Base-by-base conservation (phyloP, 2,888 invertebrate genomes). In the Hoplodrina blanda region DNA sequence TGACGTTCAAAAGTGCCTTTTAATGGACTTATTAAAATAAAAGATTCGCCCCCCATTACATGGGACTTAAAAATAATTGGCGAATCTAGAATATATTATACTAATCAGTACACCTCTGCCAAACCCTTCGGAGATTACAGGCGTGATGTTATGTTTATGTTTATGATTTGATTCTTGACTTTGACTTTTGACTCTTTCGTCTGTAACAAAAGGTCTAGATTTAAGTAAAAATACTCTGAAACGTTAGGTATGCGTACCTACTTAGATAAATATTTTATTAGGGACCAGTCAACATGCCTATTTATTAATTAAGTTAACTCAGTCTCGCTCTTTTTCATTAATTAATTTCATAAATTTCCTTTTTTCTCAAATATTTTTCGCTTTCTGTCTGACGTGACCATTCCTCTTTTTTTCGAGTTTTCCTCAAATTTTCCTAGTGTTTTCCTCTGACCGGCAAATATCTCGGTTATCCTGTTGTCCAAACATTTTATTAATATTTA, bases 401-500 rank as follows among this genome's bases (percentile, higher is more conserved):
- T 55, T 33, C 10, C 52, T 8, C 4, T 2, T 52, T 44, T 20
- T 68, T 44, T 44, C 6, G 15, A 2, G 4, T 52, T 50, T 19
- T 20, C 8, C 1, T 37, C 3, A 5, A 44, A 33, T 13, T 19
- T 46, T 41, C 11, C 3, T 46, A 11, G n/a, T 64, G 5, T 37
- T 70, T 33, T 15, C 5, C 17, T 19, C 4, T n/a, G 17, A n/a
- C 2, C 15, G 49, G 11, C 0, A 56, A 56, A 19, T 13, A 69
- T 52, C 20, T 11, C 25, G 52, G 17, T 37, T 55, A 55, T 37
- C n/a, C 13, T 19, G 11, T 57, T 57, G 10, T 2, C 10, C 15
- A 53, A 57, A 73, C n/a, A 74, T 50, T 8, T 55, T 17, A 64
- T 64, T 44, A 79, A 74, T 74, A 64, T 74, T 73, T 74, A 53